Percentiles rank a stretch among this genome's conserved stretches.
These are phyloP conservation scores for Aproaerema taeniolella DNA, from an alignment of 2,888 invertebrate species.

Conservation along the genomic window DNA sequence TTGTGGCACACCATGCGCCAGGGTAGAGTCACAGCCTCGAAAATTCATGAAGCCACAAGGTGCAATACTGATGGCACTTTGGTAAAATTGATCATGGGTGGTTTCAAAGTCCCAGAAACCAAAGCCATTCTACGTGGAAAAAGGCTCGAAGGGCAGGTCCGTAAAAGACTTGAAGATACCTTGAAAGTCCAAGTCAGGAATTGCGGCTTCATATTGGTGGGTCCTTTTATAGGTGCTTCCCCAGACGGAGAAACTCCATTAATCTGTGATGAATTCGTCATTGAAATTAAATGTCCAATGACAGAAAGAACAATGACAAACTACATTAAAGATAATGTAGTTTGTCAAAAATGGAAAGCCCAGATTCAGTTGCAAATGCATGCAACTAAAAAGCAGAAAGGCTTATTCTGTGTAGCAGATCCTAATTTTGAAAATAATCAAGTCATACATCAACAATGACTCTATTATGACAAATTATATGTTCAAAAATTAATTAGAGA, in stretches of 20 bases:
- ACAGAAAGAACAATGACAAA: constrained; percentile 4
- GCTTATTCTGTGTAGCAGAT: constrained; percentile 16
- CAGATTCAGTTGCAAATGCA: constrained; percentile 16
- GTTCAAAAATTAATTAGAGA: constrained; percentile 7
- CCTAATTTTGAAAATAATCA: constrained; percentile 16
- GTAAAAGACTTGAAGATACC: constrained; percentile 2
- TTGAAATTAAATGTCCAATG: constrained; percentile 15
- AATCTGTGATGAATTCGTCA: constrained; percentile 9
- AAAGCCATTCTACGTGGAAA: not conserved
- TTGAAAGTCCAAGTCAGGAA: not conserved
- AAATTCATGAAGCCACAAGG: not conserved
- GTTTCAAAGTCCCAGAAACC: not conserved
- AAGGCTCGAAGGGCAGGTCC: constrained; percentile 6
- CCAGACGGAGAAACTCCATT: constrained; percentile 13
- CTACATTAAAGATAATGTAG: constrained; percentile 5
- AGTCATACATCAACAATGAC: not conserved
- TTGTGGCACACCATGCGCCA: not conserved
- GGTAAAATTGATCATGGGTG: not conserved
- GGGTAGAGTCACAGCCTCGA: not conserved
- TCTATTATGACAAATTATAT: constrained; percentile 9
- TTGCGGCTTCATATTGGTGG: constrained; percentile 10
- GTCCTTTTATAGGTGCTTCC: constrained; percentile 12
- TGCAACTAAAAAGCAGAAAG: constrained; percentile 10
- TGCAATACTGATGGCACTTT: not conserved
- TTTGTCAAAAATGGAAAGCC: constrained; percentile 12